Evolutionary conservation across 2,113 vertebrate genomes (phyloP), one percentile per base, ranked within the genome.

Genomic region (Amazona guildingii): DNA sequence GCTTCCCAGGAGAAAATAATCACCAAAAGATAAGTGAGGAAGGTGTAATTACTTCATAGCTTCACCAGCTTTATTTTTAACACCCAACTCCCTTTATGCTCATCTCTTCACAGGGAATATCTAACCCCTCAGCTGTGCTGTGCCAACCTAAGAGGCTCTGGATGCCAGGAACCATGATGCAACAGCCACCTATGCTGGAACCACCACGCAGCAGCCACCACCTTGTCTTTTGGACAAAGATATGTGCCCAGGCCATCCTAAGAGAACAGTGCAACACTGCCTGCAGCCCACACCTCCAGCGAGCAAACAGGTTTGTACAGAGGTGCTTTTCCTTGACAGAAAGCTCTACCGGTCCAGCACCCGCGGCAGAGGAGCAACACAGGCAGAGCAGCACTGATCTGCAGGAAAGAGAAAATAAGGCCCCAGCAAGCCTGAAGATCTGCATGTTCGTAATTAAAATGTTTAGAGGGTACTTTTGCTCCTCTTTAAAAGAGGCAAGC

Each of bases 61-160:
- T 77, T 82, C 46, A 49, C 66, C 49, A 59, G 63, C 55, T 97
- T 96, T 97, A 97, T 97, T 97, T 98, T 98, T 97, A 97, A 94
- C 83, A 64, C n/a, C 33, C 54, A 63, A 55, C 44, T 92, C 79
- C 79, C 68, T 44, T 41, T 64, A 55, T 8, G 28, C 46, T 86
- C 18, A 7, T 63, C 67, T 92, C 41, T 59, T 86, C 67, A 25
- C 16, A 63, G 73, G 59, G 37, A 29, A 44, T 62, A 74, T 70
- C 69, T 52, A 11, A 33, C 27, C 57, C 73, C 81, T 94, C 95
- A 83, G 72, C 97, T 98, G 97, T 9, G 28, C 78, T 59, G 44
- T 95, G 97, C 95, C 95, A 93, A 70, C 97, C 96, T 86, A 72
- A 91, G 96, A 92, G 86, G 68, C 78, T 69, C 44, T 79, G 84